These are phyloP conservation scores for Zoanthus sociatus DNA, from an alignment of 92 coral and sea anemone species.

Conservation along the genomic window DNA sequence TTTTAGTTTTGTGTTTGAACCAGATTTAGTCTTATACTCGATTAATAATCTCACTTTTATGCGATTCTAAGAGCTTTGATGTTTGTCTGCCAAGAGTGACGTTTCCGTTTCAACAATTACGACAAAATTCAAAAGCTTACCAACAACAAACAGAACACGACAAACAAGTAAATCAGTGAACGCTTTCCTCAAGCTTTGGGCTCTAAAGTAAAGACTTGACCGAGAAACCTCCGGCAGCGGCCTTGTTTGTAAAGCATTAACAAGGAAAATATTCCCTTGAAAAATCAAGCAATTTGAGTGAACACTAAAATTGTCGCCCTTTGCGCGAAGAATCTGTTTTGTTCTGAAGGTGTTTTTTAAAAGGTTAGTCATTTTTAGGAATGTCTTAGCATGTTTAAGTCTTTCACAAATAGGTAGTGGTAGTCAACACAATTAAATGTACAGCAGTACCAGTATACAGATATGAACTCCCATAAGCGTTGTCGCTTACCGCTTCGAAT, in stretches of 20 bases:
- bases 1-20: background rate
- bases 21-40: background rate
- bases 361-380: background rate
- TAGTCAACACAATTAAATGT: background rate
- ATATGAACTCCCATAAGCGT: background rate
- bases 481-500: background rate
- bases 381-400: background rate
- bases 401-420: no score
- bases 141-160: background rate
- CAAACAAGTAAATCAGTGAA: background rate
- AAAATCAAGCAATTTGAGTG: background rate
- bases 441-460: background rate
- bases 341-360: background rate
- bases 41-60: background rate
- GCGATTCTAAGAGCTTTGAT: background rate
- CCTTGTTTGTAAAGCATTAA: background rate
- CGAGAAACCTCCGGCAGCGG: background rate
- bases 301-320: background rate
- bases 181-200: background rate
- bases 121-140: background rate
- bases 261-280: background rate
- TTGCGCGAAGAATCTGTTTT: background rate
- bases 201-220: background rate
- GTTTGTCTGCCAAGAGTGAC: background rate
- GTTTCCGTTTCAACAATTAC: constrained; percentile 2